Evolutionary conservation across 2,113 vertebrate species (phyloP).

Genomic region (Pseudopodoces humilis): DNA sequence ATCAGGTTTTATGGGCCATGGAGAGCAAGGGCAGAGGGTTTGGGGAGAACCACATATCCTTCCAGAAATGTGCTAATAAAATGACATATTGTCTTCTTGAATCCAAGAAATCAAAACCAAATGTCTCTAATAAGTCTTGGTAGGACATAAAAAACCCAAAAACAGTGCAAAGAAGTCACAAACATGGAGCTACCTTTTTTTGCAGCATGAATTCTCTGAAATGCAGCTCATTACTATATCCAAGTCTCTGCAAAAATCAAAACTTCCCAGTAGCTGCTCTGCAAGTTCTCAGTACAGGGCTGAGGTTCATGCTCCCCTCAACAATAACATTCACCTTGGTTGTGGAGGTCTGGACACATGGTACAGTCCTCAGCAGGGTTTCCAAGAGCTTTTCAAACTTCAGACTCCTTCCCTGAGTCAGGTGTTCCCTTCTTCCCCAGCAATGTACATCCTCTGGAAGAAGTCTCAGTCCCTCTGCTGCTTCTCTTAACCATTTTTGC

Average conservation of each 20-base stretch:
- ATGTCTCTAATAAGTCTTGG: background rate
- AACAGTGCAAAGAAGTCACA: background rate
- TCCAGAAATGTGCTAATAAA: background rate
- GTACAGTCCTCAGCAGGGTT: background rate
- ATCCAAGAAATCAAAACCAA: background rate
- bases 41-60: background rate
- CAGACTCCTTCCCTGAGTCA: background rate
- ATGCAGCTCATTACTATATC: background rate
- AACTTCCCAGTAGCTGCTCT: background rate
- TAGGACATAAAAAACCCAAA: background rate
- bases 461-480: background rate
- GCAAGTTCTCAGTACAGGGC: background rate
- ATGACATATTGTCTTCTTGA: background rate
- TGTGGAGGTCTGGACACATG: accelerated
- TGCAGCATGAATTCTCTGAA: background rate
- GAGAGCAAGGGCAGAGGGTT: background rate
- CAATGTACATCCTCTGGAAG: background rate
- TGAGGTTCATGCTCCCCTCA: background rate
- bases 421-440: background rate
- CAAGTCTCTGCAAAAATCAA: background rate
- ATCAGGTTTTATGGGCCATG: background rate
- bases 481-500: background rate
- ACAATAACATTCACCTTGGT: background rate
- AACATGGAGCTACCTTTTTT: background rate
- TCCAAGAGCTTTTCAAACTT: background rate